Percentiles rank a stretch among this genome's conserved stretches.
Conservation (phyloP, 1,140 invertebrate species). For the Drosophila sulfurigaster region DNA sequence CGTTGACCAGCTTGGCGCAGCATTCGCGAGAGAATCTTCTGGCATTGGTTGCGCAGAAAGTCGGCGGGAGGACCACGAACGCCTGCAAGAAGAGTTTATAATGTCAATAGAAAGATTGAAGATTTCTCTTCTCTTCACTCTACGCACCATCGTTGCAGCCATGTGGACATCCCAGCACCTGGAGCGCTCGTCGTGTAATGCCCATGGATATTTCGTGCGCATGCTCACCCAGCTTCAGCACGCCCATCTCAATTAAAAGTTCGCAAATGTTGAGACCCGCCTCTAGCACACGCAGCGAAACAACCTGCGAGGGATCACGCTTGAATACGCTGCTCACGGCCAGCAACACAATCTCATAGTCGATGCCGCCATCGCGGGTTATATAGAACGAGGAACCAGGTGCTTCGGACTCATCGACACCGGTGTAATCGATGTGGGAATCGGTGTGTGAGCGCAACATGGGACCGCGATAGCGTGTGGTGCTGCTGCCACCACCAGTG, state of each 20-base stretch:
- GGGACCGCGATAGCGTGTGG: conserved; percentile 76
- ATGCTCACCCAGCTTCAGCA: conserved; percentile 88
- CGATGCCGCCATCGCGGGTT: conserved; percentile 96
- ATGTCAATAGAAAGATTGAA: background rate
- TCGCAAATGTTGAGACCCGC: conserved; percentile 95
- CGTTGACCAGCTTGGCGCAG: conserved; percentile 89
- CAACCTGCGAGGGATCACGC: conserved; percentile 88
- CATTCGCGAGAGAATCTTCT: conserved; percentile 92
- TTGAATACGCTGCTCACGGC: conserved; percentile 94
- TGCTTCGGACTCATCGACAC: conserved; percentile 92
- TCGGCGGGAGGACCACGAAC: conserved; percentile 95
- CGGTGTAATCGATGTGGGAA: conserved; percentile 95
- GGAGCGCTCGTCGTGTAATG: conserved; percentile 89
- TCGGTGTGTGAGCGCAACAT: conserved; percentile 96
- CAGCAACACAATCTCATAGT: conserved; percentile 95
- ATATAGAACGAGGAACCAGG: conserved; percentile 96
- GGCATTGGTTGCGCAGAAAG: conserved; percentile 94
- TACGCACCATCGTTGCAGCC: conserved; percentile 88
- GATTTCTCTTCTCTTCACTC: background rate
- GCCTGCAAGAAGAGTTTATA: conserved; percentile 82
- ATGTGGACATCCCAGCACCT: conserved; percentile 96
- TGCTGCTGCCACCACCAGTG: conserved; percentile 58
- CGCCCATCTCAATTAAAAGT: conserved; percentile 94
- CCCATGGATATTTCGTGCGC: conserved; percentile 86
- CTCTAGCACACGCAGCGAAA: conserved; percentile 94